A percentile compares a stretch with the other conserved stretches of the same genome.
These are phyloP conservation scores for Lepidocyrtinus sp. DNA, from an alignment of 2,888 invertebrate genomes.

Conservation along the genomic window DNA sequence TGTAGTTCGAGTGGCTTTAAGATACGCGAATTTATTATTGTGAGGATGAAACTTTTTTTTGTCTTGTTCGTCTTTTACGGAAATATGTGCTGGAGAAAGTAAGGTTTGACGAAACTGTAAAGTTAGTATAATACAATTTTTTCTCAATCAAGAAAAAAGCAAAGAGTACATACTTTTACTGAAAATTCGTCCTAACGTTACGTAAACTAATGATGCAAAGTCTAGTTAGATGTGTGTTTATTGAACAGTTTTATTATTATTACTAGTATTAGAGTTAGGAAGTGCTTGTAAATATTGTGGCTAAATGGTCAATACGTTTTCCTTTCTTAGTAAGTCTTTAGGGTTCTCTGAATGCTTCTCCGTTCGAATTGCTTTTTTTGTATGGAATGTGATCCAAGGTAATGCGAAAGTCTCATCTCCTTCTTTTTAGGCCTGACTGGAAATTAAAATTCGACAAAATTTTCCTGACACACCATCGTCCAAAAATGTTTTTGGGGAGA, in stretches of 20 bases:
- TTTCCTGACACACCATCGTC: no score
- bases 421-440: neutral
- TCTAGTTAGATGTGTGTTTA: neutral
- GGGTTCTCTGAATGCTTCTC: slow-evolving; percentile 23
- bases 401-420: no score
- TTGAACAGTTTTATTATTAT: neutral
- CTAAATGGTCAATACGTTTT: slow-evolving; percentile 43
- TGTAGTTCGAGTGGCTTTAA: neutral
- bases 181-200: slow-evolving; percentile 1
- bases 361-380: no score
- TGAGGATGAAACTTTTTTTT: slow-evolving; percentile 1
- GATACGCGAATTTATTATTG: slow-evolving; percentile 27
- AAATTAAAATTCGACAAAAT: no score
- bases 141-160: neutral
- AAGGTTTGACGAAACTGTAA: neutral
- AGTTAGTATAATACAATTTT: neutral
- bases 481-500: no score
- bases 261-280: slow-evolving; percentile 4
- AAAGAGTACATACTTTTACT: neutral
- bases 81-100: slow-evolving; percentile 27
- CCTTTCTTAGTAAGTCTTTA: slow-evolving; percentile 33
- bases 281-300: slow-evolving; percentile 13
- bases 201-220: slow-evolving; percentile 10
- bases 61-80: slow-evolving; percentile 22
- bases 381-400: no score